Evolutionary conservation across 2,797 vertebrate species (phyloP), one percentile per base, ranked within the genome.

Genomic region (Macrochelys suwanniensis): DNA sequence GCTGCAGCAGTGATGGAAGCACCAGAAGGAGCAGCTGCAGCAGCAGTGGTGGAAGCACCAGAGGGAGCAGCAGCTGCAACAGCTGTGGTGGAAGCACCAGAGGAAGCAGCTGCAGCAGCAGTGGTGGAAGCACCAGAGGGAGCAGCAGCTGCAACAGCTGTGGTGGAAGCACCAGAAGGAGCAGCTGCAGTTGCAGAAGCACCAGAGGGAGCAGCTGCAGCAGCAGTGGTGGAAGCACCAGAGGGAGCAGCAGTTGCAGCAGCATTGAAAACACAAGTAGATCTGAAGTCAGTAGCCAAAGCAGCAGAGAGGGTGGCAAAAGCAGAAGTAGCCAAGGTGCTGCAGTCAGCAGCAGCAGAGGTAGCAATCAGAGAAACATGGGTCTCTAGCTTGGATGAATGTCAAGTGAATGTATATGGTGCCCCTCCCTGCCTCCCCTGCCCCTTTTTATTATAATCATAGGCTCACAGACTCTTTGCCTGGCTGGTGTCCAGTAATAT

Each of bases 331-430:
- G 50, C 82, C 82, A 91, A 91, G 82, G 95, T 96, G 90, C 16
- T 97, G 82, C 95, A 95, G 5, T 89, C 50, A 2, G 96, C 95
- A 28, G 80, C 95, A 93, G 80, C 93, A 82, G 97, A 97, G 96
- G 96, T 97, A 95, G 57, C n/a, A 12, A 49, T 28, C n/a, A 6
- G 7, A 4, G 11, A 45, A 82, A 23, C 45, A 28, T 16, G 0
- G 4, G 51, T 21, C 61, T 25, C 83, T 13, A 2, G 0, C 1
- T 45, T 85, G 61, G 23, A 1, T 26, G 59, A 16, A 17, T 71
- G 23, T 54, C 7, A 49, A 26, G 57, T 12, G 56, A 13, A 54
- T 26, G 6, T 7, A 0, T 0, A 13, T 76, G 37, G 42, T 76
- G 42, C 37, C 42, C 42, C 42, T 15, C 10, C 42, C 42, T 77